phyloP scores from a whole-genome alignment of 2,888 invertebrate genomes.

The Steinernema scapterisci region DNA sequence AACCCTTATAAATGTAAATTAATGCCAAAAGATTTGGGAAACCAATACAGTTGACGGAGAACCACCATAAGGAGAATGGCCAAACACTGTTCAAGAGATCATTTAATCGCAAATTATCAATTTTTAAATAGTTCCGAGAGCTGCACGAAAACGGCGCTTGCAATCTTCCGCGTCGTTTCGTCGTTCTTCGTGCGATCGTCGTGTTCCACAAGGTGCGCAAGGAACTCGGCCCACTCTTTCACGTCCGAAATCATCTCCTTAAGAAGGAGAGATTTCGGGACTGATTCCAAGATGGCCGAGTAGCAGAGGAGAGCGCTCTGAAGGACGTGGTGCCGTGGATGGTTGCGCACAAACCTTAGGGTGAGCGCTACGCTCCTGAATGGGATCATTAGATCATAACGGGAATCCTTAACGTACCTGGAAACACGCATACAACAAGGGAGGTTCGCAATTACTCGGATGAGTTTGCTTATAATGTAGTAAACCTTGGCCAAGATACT shows the following conservation, averaged over 20 bases:
- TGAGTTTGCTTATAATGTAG: conserved; percentile 1
- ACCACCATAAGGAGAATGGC: not conserved
- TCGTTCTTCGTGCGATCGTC: conserved; percentile 1
- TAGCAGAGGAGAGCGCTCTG: conserved; percentile 24
- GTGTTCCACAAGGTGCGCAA: conserved; percentile 13
- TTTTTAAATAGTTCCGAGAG: not conserved
- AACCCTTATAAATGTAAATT: too few species aligned
- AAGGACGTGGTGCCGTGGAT: conserved; percentile 10
- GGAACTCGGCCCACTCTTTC: conserved; percentile 1
- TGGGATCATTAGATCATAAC: not conserved
- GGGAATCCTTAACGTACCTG: not conserved
- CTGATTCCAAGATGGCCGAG: conserved; percentile 8
- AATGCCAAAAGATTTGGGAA: too few species aligned
- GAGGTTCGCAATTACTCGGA: not conserved
- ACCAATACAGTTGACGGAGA: too few species aligned
- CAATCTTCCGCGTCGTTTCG: not conserved
- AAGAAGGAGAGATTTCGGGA: not conserved
- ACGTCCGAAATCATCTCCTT: not conserved
- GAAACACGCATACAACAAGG: not conserved
- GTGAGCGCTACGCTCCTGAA: conserved; percentile 8
- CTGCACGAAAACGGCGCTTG: conserved; percentile 8
- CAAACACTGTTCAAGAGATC: not conserved
- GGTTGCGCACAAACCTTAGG: not conserved
- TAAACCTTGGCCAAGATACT: conserved; percentile 4
- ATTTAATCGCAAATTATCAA: not conserved